These are phyloP conservation scores for Atta texana DNA, from an alignment of 1,140 invertebrate species.

Conservation along the genomic window DNA sequence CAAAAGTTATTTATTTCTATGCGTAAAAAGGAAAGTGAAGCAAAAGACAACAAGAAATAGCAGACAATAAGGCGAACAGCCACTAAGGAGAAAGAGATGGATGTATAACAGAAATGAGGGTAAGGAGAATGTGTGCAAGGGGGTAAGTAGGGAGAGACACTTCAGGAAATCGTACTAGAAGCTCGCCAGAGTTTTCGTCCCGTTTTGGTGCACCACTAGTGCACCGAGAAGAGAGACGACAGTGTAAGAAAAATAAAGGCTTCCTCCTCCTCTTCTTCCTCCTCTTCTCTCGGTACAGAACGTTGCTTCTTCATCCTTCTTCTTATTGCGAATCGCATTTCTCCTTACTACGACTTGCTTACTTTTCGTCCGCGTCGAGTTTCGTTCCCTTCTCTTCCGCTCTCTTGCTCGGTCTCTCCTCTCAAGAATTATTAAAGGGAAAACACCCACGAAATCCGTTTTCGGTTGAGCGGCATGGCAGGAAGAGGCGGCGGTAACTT, in stretches of 20 bases:
- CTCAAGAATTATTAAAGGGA: slow-evolving; percentile 71
- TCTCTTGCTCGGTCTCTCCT: slow-evolving; percentile 22
- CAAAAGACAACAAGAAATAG: slow-evolving; percentile 17
- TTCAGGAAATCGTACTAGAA: slow-evolving; percentile 74
- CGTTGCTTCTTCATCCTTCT: slow-evolving; percentile 37
- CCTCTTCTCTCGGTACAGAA: slow-evolving; percentile 25
- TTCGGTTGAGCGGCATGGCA: slow-evolving; percentile 2
- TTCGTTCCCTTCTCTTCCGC: slow-evolving; percentile 5
- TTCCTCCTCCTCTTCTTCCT: slow-evolving; percentile 35
- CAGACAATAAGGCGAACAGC: slow-evolving; percentile 19
- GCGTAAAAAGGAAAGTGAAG: neutral
- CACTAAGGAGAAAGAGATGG: slow-evolving; percentile 33
- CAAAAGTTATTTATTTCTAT: slow-evolving; percentile 42
- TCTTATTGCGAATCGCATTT: slow-evolving; percentile 33
- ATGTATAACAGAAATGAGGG: slow-evolving; percentile 12
- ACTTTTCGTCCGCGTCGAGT: slow-evolving; percentile 38
- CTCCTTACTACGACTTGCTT: slow-evolving; percentile 45
- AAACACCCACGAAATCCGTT: slow-evolving; percentile 69
- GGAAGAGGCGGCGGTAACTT: slow-evolving; percentile 29
- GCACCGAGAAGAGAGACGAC: slow-evolving; percentile 63
- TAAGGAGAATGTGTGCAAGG: slow-evolving; percentile 46
- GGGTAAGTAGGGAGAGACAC: slow-evolving; percentile 61
- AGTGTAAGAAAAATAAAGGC: slow-evolving; percentile 73
- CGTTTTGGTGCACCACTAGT: slow-evolving; percentile 67
- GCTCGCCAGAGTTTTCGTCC: slow-evolving; percentile 71